Evolutionary conservation across 2,113 vertebrate genomes (phyloP), one percentile per base, ranked within the genome.

Genomic region (Myiozetetes cayanensis): DNA sequence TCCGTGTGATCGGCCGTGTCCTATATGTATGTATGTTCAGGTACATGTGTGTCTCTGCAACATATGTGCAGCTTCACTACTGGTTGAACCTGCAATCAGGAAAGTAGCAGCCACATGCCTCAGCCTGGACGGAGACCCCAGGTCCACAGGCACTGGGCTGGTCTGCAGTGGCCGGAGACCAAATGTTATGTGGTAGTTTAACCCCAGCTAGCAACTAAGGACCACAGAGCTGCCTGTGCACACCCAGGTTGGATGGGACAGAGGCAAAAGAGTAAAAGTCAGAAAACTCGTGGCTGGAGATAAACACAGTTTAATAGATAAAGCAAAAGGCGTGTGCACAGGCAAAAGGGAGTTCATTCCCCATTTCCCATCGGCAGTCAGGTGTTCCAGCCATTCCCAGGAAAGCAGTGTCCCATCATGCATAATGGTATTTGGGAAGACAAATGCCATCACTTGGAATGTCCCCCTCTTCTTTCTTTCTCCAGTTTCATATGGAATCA

Each of bases 71-170:
- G 41, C 8, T 55, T 63, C 2, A 0, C 14, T 56, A 28, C 14
- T 44, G 12, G 8, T 44, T 71, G 43, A 65, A 37, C 14, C 9
- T 43, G 31, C 9, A 56, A 56, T 28, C 1, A 4, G 31, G 9
- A 70, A 70, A 84, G 41, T 1, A 2, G 19, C 31, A 65, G 35
- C 5, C 1, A 1, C 0, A 0, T 50, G 27, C 11, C 14, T 27
- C 35, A 23, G 41, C 9, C 27, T 56, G 49, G 50, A 15, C 14
- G 33, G 43, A 56, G 12, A 14, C 5, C 9, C 7, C 2, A 1
- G 16, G 25, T 41, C 27, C 18, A 10, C 2, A 4, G 13, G 13
- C 43, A 27, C 14, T 2, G 7, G 18, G 24, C 14, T 23, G 43
- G 43, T 24, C 63, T 46, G 9, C 31, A 66, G 14, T 33, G 41